A percentile compares a stretch with the other conserved stretches of the same genome.
Conservation (phyloP, 2,113 vertebrate species). For the Dicentrarchus labrax region DNA sequence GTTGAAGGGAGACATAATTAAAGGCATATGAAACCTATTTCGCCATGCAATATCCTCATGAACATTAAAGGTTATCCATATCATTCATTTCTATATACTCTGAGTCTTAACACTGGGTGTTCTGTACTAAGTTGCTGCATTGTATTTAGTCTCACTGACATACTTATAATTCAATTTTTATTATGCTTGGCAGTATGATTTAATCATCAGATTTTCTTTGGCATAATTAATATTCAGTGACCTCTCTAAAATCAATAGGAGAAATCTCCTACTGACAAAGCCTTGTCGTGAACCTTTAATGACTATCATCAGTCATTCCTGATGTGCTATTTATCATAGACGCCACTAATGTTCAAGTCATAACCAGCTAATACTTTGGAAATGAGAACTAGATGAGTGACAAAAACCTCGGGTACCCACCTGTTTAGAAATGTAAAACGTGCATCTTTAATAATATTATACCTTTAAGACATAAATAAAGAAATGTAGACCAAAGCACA, state of each 20-base stretch:
- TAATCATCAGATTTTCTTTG: slow-evolving; percentile 63
- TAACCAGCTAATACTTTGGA: slow-evolving; percentile 25
- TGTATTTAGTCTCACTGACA: slow-evolving; percentile 48
- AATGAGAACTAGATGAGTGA: not conserved
- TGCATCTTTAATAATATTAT: not conserved
- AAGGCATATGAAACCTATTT: slow-evolving; percentile 31
- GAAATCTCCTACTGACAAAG: slow-evolving; percentile 68
- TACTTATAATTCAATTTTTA: slow-evolving; percentile 61
- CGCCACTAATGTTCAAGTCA: slow-evolving; percentile 21
- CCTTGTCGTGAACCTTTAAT: slow-evolving; percentile 65
- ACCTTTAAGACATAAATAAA: slow-evolving; percentile 15
- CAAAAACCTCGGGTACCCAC: not conserved
- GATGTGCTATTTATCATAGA: slow-evolving; percentile 65
- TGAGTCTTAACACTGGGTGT: slow-evolving; percentile 7
- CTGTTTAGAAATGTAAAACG: not conserved
- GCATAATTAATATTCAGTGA: slow-evolving; percentile 71
- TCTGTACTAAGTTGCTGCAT: slow-evolving; percentile 19
- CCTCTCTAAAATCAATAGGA: slow-evolving; percentile 70
- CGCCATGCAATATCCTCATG: slow-evolving; percentile 30
- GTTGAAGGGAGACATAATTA: slow-evolving; percentile 30
- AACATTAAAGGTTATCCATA: slow-evolving; percentile 58
- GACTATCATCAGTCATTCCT: slow-evolving; percentile 71
- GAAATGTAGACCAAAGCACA: slow-evolving; percentile 28
- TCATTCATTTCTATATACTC: slow-evolving; percentile 37
- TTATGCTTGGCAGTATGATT: slow-evolving; percentile 54